Evolutionary conservation across 1,140 invertebrate genomes (phyloP).

Genomic region (Zaprionus davidi): DNA sequence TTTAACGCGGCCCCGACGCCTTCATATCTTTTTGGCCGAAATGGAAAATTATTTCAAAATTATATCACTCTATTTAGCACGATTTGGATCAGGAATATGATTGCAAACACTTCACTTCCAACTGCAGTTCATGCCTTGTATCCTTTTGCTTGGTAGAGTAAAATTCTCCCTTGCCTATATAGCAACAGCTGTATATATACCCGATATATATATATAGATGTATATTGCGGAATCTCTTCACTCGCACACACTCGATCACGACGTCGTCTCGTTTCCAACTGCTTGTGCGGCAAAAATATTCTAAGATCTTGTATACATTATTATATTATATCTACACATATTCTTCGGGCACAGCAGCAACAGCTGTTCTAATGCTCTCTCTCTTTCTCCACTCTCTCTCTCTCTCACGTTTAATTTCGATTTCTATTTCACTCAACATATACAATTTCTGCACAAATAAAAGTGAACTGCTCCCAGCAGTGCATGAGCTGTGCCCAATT

Average conservation of each 20-base stretch:
- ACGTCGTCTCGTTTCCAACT: slow-evolving; percentile 64
- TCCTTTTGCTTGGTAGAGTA: not conserved
- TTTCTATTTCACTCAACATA: slow-evolving; percentile 4
- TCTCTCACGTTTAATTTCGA: not conserved
- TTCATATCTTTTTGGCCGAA: slow-evolving; percentile 62
- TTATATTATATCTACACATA: slow-evolving; percentile 1
- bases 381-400: not conserved
- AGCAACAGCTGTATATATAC: slow-evolving; percentile 13
- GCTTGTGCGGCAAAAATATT: slow-evolving; percentile 42
- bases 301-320: slow-evolving; percentile 46
- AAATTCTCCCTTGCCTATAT: not conserved
- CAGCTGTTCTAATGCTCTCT: slow-evolving; percentile 28
- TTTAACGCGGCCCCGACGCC: slow-evolving; percentile 52
- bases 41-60: slow-evolving; percentile 60
- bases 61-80: slow-evolving; percentile 66
- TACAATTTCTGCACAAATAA: not conserved
- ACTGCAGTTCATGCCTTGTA: not conserved
- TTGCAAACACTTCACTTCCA: not conserved
- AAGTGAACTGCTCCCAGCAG: not conserved
- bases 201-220: slow-evolving; percentile 34
- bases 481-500: not conserved
- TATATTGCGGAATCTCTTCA: slow-evolving; percentile 16
- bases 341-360: not conserved
- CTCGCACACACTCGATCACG: slow-evolving; percentile 47
- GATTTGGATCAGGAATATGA: not conserved